These are phyloP conservation scores for Proterorhinus semilunaris DNA, from an alignment of 2,113 vertebrate genomes.

Conservation along the genomic window DNA sequence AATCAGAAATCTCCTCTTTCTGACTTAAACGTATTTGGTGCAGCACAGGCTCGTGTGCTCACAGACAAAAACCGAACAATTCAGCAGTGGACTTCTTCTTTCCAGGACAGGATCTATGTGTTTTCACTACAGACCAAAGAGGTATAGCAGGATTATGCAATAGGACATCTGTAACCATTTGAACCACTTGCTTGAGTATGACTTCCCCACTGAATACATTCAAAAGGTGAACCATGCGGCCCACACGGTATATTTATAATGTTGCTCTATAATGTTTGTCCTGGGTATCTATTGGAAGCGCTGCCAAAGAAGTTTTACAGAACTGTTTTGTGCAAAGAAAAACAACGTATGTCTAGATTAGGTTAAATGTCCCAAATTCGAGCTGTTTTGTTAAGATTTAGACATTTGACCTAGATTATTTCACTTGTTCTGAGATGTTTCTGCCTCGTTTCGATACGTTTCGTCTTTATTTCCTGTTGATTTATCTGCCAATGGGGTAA, in stretches of 20 bases:
- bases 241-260: slow-evolving; percentile 31
- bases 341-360: too few relatives aligned
- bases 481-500: too few relatives aligned
- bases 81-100: background rate
- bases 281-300: background rate
- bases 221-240: slow-evolving; percentile 42
- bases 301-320: too few relatives aligned
- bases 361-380: too few relatives aligned
- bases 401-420: too few relatives aligned
- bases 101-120: background rate
- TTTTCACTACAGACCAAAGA: slow-evolving; percentile 8
- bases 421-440: too few relatives aligned
- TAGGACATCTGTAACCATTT: slow-evolving; percentile 45
- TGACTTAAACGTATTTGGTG: background rate
- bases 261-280: background rate
- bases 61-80: background rate
- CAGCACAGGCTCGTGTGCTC: background rate
- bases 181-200: slow-evolving; percentile 24
- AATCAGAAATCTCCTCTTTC: background rate
- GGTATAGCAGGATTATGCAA: slow-evolving; percentile 21
- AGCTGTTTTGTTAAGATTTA: too few relatives aligned
- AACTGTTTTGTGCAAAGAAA: background rate
- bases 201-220: slow-evolving; percentile 57
- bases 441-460: too few relatives aligned
- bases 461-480: too few relatives aligned